Percentiles rank a stretch among this genome's conserved stretches.
Conservation (phyloP, 2,797 vertebrate species). For the Erpetoichthys calabaricus region DNA sequence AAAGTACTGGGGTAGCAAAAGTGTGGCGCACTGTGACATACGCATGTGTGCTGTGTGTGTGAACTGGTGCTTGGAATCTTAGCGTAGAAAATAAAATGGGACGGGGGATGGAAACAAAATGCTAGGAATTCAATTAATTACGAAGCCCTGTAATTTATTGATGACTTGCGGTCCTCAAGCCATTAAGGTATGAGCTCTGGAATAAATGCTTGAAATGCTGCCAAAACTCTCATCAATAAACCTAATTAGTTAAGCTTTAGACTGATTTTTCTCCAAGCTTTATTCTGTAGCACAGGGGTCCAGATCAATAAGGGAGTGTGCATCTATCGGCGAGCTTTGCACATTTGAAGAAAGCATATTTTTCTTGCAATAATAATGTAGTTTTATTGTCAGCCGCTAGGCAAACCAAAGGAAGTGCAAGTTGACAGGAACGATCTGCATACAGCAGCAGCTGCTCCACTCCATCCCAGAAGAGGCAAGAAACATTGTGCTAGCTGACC, state of each 20-base stretch:
- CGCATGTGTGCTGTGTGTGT: too few relatives aligned
- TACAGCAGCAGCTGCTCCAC: too few relatives aligned
- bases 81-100: too few relatives aligned
- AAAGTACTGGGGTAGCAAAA: too few relatives aligned
- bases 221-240: slow-evolving; percentile 5
- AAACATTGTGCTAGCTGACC: too few relatives aligned
- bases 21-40: too few relatives aligned
- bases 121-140: slow-evolving; percentile 1
- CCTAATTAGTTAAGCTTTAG: slow-evolving; percentile 5
- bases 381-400: too few relatives aligned
- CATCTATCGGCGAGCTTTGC: slow-evolving; percentile 1
- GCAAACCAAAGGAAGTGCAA: too few relatives aligned
- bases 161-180: slow-evolving; percentile 3
- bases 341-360: slow-evolving; percentile 1
- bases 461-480: too few relatives aligned
- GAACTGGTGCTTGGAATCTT: too few relatives aligned
- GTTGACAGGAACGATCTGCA: too few relatives aligned
- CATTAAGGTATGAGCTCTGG: slow-evolving; percentile 2
- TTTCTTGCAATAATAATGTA: not conserved
- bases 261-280: slow-evolving; percentile 1
- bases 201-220: slow-evolving; percentile 5
- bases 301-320: not conserved
- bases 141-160: slow-evolving; percentile 2
- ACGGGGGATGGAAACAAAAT: not conserved
- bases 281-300: slow-evolving; percentile 3